Conservation (phyloP, 2,888 invertebrate species). For the Aspidapion aeneum region DNA sequence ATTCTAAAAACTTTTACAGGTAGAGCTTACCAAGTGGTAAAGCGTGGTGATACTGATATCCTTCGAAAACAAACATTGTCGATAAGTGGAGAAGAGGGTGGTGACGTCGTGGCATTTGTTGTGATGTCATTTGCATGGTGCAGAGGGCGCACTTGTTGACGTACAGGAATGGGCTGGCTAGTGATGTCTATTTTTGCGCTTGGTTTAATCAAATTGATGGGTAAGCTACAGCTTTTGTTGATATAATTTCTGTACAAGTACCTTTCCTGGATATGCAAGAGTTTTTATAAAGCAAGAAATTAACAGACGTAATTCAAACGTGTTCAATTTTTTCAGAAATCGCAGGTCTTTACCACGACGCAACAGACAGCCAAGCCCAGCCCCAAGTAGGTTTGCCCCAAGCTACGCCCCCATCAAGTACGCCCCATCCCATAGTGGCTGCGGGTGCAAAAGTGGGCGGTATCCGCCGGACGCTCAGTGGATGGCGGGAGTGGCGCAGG, state of each 20-base stretch:
- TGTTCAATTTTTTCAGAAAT: background rate
- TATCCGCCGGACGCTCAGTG: constrained; percentile 53
- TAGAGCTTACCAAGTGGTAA: too few species aligned
- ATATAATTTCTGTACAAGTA: background rate
- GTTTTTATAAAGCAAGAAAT: too few species aligned
- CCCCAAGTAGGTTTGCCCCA: constrained; percentile 50
- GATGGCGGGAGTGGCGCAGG: constrained; percentile 68
- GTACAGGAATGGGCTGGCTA: constrained; percentile 52
- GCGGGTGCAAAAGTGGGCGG: constrained; percentile 57
- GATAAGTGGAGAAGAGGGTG: background rate
- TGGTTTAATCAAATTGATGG: constrained; percentile 48
- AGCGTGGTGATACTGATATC: too few species aligned
- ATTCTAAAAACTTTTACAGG: too few species aligned
- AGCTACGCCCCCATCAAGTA: constrained; percentile 42
- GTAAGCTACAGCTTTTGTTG: constrained; percentile 31
- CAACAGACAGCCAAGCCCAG: constrained; percentile 51
- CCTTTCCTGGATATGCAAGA: too few species aligned
- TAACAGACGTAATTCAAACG: too few species aligned
- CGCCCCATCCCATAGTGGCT: constrained; percentile 51
- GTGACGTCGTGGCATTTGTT: background rate
- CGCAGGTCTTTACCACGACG: background rate
- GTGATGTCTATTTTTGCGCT: constrained; percentile 48
- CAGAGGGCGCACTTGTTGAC: constrained; percentile 42
- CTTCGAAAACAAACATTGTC: too few species aligned
- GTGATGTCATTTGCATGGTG: constrained; percentile 23